phyloP scores from a whole-genome alignment of 1,140 invertebrate species.

The Ganaspis sp. region DNA sequence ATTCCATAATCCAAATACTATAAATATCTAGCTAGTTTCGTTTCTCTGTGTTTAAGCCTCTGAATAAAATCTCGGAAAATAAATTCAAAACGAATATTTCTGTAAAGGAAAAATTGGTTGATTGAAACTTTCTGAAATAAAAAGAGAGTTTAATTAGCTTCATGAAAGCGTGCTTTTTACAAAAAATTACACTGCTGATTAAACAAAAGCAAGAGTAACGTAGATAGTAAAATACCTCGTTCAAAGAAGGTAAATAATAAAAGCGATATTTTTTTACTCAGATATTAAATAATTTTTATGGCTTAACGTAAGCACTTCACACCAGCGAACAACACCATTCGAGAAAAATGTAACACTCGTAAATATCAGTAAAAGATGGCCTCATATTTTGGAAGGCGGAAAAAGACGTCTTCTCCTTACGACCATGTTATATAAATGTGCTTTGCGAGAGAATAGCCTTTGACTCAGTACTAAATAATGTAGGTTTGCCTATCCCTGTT shows the following conservation, averaged over 20 bases:
- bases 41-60: constrained; percentile 50
- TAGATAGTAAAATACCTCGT: neutral
- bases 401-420: constrained; percentile 47
- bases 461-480: constrained; percentile 63
- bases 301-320: constrained; percentile 33
- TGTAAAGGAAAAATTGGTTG: constrained; percentile 54
- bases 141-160: neutral
- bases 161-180: neutral
- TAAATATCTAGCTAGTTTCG: constrained; percentile 67
- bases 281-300: neutral
- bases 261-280: neutral
- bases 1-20: constrained; percentile 73
- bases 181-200: constrained; percentile 40
- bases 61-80: constrained; percentile 61
- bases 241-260: neutral
- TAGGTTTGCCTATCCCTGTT: constrained; percentile 52
- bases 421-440: constrained; percentile 29
- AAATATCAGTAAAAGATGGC: constrained; percentile 62
- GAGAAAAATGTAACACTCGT: constrained; percentile 34
- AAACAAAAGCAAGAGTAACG: neutral
- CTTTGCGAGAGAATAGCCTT: constrained; percentile 55
- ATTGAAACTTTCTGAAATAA: neutral
- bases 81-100: constrained; percentile 62
- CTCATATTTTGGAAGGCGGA: constrained; percentile 65
- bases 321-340: neutral